phyloP scores from a whole-genome alignment of 2,888 invertebrate species.

The Mesodorylaimus sp. region DNA sequence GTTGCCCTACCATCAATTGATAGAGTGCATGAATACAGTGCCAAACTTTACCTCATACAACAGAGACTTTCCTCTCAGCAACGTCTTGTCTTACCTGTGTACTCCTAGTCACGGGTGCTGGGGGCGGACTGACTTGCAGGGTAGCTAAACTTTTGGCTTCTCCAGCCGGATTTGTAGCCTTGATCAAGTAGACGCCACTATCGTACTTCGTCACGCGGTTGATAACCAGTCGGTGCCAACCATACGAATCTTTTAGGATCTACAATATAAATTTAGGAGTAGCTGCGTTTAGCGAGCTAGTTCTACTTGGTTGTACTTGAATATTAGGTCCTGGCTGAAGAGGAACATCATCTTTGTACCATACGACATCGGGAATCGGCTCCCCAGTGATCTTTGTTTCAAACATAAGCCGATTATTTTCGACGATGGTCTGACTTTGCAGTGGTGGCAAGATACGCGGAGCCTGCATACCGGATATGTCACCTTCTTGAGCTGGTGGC shows the following conservation, averaged over 20 bases:
- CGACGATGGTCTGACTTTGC: conserved; percentile 6
- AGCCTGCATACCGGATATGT: not conserved
- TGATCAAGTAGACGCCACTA: conserved; percentile 56
- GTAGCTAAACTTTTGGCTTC: conserved; percentile 66
- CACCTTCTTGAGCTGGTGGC: not conserved
- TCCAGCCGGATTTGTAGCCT: conserved; percentile 75
- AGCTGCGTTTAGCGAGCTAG: not conserved
- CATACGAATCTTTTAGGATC: conserved; percentile 22
- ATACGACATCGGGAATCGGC: conserved; percentile 23
- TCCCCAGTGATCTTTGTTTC: conserved; percentile 20
- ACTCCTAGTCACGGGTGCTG: too few species aligned
- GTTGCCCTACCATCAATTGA: too few species aligned
- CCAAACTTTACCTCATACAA: too few species aligned
- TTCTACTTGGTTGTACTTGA: too few species aligned
- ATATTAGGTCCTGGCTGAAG: too few species aligned
- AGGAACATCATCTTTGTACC: conserved; percentile 20
- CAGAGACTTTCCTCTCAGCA: too few species aligned
- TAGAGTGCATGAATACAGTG: too few species aligned
- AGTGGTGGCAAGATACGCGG: conserved; percentile 8
- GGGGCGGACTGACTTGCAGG: conserved; percentile 41
- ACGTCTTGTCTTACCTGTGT: too few species aligned
- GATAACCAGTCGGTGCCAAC: conserved; percentile 43
- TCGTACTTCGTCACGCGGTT: conserved; percentile 55
- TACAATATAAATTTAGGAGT: conserved; percentile 3
- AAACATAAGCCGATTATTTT: conserved; percentile 10